Conservation (phyloP, 2,888 invertebrate genomes). For the Eupithecia vulgata region DNA sequence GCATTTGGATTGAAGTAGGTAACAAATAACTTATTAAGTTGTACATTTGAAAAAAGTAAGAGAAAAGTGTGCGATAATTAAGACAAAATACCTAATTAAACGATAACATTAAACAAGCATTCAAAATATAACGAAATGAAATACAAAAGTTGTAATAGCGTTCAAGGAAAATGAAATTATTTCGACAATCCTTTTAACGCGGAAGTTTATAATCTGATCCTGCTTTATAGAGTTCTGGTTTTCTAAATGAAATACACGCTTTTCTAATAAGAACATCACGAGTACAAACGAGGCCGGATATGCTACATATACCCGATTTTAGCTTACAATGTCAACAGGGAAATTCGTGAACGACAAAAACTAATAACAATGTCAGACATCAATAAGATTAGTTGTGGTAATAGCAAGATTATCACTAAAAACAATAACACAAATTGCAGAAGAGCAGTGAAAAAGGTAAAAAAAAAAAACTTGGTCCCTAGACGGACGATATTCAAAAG, state of each 20-base stretch:
- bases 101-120: background rate
- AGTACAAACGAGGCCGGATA: constrained; percentile 47
- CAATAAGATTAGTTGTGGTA: background rate
- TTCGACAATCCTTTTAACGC: constrained; percentile 26
- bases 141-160: constrained; percentile 17
- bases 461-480: too few species aligned
- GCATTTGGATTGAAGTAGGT: background rate
- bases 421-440: background rate
- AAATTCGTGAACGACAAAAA: background rate
- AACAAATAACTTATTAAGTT: background rate
- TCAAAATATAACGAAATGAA: constrained; percentile 9
- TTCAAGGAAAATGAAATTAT: constrained; percentile 27
- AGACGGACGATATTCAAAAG: background rate
- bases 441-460: background rate
- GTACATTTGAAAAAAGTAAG: background rate
- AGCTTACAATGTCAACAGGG: background rate
- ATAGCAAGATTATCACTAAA: background rate
- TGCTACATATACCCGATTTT: too few species aligned
- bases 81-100: background rate
- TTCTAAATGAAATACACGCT: constrained; percentile 13
- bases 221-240: constrained; percentile 18
- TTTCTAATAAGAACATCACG: constrained; percentile 26
- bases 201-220: constrained; percentile 26
- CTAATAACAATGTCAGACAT: background rate
- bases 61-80: background rate